A percentile compares a stretch with the other conserved stretches of the same genome.
Evolutionary conservation across 2,797 vertebrate genomes (phyloP).

Genomic region (Silurus aristotelis): DNA sequence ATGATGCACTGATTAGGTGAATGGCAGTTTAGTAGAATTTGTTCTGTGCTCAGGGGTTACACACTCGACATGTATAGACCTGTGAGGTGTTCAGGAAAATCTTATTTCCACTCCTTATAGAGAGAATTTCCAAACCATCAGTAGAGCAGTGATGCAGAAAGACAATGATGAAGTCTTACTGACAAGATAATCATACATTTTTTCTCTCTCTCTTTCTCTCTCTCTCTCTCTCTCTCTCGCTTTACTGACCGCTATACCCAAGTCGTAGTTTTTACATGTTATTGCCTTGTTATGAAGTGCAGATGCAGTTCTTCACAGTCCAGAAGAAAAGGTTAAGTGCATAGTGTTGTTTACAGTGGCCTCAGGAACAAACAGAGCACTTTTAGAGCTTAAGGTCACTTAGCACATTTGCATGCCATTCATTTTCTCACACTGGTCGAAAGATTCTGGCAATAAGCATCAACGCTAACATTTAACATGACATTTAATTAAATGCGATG

Average conservation of each 20-base stretch:
- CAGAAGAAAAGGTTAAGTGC: constrained; percentile 57
- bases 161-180: constrained; percentile 4
- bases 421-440: constrained; percentile 29
- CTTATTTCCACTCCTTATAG: constrained; percentile 21
- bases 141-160: constrained; percentile 4
- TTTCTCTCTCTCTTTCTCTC: background rate
- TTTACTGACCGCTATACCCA: too few relatives aligned
- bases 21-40: constrained; percentile 9
- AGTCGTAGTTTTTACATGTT: constrained; percentile 31
- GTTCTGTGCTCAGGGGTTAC: background rate
- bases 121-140: constrained; percentile 18
- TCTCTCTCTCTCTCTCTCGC: background rate
- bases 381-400: constrained; percentile 31
- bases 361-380: constrained; percentile 44
- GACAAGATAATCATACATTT: constrained; percentile 16
- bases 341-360: constrained; percentile 53
- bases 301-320: constrained; percentile 51
- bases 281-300: constrained; percentile 69
- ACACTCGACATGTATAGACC: constrained; percentile 9
- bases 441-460: background rate
- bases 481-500: background rate
- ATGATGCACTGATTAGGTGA: background rate
- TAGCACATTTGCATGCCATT: constrained; percentile 6
- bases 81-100: constrained; percentile 16
- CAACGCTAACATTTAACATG: background rate